Conservation (phyloP, 2,113 vertebrate species). For the Pyxicephalus adspersus region DNA sequence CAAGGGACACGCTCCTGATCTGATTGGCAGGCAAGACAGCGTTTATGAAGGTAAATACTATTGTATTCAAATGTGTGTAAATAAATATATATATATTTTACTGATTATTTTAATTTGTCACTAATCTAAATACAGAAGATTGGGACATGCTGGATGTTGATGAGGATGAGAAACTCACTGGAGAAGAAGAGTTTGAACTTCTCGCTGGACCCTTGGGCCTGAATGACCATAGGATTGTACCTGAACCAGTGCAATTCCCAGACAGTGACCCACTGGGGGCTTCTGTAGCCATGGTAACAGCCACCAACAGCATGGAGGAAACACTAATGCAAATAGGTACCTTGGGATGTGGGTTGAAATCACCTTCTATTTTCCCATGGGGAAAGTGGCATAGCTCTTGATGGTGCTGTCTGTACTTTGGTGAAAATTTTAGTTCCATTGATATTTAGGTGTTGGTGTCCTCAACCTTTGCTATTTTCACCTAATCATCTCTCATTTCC, state of each 20-base stretch:
- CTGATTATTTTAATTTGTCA: not conserved
- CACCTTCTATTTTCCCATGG: not conserved
- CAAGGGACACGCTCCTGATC: constrained; percentile 94
- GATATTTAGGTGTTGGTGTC: not conserved
- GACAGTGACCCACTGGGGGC: constrained; percentile 95
- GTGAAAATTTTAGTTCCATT: not conserved
- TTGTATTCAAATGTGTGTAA: too few relatives aligned
- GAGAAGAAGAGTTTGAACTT: constrained; percentile 96
- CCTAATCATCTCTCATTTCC: not conserved
- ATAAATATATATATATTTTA: not conserved
- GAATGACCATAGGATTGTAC: constrained; percentile 87
- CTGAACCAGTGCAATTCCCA: constrained; percentile 92
- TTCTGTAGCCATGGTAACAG: constrained; percentile 95
- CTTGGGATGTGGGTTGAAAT: not conserved
- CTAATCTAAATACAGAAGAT: constrained; percentile 84
- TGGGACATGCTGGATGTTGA: constrained; percentile 98
- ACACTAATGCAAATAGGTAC: constrained; percentile 95
- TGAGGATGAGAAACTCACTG: constrained; percentile 92
- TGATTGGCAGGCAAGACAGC: constrained; percentile 97
- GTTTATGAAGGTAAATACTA: constrained; percentile 93
- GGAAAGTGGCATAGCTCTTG: not conserved
- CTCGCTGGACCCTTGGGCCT: constrained; percentile 90
- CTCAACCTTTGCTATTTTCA: not conserved
- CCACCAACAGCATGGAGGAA: constrained; percentile 98
- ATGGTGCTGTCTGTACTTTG: not conserved